Conservation (phyloP, 2,113 vertebrate species). For the Prolemur simus region DNA sequence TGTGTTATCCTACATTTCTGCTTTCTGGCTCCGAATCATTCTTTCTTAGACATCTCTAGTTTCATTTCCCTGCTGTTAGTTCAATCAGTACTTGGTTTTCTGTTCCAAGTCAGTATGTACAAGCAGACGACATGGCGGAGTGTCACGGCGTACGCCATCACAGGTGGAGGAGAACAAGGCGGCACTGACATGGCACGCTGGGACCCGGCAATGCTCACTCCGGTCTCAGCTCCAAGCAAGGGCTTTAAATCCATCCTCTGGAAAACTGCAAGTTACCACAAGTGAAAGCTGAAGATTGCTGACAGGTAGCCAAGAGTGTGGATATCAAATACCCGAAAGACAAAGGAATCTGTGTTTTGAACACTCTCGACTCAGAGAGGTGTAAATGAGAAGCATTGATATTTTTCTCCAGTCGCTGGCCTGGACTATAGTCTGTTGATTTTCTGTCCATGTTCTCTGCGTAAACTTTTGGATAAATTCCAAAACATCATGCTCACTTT, state of each 20-base stretch:
- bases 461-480: not conserved
- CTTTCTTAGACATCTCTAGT: not conserved
- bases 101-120: not conserved
- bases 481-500: not conserved
- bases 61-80: not conserved
- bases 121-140: not conserved
- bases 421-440: not conserved
- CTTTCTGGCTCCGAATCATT: not conserved
- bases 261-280: not conserved
- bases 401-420: not conserved
- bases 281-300: not conserved
- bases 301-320: not conserved
- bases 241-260: not conserved
- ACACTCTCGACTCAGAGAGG: not conserved
- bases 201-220: not conserved
- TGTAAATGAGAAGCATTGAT: not conserved
- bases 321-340: not conserved
- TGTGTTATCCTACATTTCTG: not conserved
- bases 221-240: not conserved
- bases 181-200: not conserved
- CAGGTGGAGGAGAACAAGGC: not conserved
- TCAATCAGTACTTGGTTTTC: not conserved
- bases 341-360: not conserved
- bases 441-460: not conserved
- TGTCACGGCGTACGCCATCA: not conserved